phyloP scores from a whole-genome alignment of 35 echinoderm and acorn worm species.

The Apostichopus californicus region DNA sequence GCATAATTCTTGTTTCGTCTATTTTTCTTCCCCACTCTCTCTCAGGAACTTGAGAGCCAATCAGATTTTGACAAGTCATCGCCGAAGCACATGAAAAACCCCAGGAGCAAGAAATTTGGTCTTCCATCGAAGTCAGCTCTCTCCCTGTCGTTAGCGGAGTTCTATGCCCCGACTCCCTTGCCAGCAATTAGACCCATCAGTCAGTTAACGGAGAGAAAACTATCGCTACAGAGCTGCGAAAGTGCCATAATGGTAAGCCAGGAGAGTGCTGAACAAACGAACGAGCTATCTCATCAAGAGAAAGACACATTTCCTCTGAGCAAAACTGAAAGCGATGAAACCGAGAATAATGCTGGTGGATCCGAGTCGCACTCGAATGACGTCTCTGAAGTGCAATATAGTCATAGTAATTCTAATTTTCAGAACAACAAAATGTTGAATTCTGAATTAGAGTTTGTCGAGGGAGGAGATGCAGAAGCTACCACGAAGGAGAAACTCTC shows the following conservation, averaged over 20 bases:
- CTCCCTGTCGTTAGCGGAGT: conserved; percentile 77
- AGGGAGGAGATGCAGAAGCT: neutral
- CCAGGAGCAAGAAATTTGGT: conserved; percentile 38
- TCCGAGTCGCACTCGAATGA: neutral
- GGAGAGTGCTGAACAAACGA: neutral
- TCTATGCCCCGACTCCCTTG: conserved; percentile 88
- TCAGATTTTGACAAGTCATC: conserved; percentile 33
- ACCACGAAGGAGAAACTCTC: neutral
- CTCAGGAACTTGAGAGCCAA: conserved; percentile 31
- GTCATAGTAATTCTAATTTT: neutral
- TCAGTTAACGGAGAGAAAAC: conserved; percentile 45
- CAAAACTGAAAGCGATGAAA: neutral
- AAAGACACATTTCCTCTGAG: neutral
- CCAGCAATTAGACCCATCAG: conserved; percentile 56
- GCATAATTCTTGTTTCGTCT: conserved; percentile 31
- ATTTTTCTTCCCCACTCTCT: conserved; percentile 9
- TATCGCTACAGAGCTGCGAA: conserved; percentile 27
- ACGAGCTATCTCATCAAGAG: neutral
- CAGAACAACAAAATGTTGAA: neutral
- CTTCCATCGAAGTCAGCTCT: neutral
- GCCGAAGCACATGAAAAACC: conserved; percentile 21
- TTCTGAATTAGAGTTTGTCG: too few species aligned
- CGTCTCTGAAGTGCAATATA: neutral
- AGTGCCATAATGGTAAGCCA: conserved; percentile 25
- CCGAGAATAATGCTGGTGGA: neutral